Percentiles rank a stretch among this genome's conserved stretches.
These are phyloP conservation scores for Galago senegalensis DNA, from an alignment of 2,797 vertebrate species.

Conservation along the genomic window DNA sequence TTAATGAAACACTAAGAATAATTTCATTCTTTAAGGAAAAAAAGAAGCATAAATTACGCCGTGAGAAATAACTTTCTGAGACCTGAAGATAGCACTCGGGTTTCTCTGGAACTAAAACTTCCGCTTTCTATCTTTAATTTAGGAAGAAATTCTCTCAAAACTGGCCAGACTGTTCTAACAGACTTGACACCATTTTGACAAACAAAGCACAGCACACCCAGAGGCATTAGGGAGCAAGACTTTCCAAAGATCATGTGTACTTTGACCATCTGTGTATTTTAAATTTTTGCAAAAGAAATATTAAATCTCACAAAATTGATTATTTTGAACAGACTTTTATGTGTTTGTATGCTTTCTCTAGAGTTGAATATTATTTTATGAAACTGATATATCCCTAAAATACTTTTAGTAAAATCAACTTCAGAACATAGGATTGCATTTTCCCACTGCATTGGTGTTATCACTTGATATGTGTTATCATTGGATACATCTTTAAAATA, in stretches of 20 bases:
- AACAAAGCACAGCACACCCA: conserved; percentile 66
- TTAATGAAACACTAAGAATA: background rate
- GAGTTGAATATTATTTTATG: conserved; percentile 48
- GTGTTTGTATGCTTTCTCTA: background rate
- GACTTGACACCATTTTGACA: conserved; percentile 78
- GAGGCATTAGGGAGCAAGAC: conserved; percentile 72
- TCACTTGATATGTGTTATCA: conserved; percentile 26
- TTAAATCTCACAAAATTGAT: conserved; percentile 65
- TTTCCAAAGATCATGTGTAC: conserved; percentile 81
- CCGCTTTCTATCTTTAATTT: conserved; percentile 63
- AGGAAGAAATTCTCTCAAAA: conserved; percentile 72
- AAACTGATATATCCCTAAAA: background rate
- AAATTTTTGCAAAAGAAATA: conserved; percentile 58
- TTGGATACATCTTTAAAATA: conserved; percentile 19
- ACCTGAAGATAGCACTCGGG: background rate
- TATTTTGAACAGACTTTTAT: conserved; percentile 40
- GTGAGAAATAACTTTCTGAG: background rate
- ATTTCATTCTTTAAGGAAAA: background rate
- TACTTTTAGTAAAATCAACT: conserved; percentile 61
- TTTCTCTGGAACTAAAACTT: background rate
- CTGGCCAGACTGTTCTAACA: conserved; percentile 78
- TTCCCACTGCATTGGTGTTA: background rate
- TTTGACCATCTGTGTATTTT: conserved; percentile 81
- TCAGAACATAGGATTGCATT: conserved; percentile 22
- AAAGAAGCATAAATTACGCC: background rate